phyloP scores from a whole-genome alignment of 64 coral and sea anemone species.

The Cladopsammia gracilis region DNA sequence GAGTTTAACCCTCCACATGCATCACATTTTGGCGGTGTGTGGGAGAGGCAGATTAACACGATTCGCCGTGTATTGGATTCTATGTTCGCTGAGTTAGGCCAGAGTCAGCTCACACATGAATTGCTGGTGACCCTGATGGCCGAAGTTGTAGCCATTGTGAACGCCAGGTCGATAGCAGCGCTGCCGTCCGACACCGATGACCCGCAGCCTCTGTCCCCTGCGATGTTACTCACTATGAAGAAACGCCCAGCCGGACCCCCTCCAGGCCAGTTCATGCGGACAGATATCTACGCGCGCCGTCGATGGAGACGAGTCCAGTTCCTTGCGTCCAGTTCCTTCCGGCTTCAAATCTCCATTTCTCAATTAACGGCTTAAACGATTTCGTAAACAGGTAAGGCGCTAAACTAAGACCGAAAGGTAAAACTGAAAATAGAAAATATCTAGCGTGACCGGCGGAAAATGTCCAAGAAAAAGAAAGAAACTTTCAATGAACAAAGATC shows the following conservation, averaged over 20 bases:
- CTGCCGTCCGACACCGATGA: constrained; percentile 35
- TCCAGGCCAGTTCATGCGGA: constrained; percentile 29
- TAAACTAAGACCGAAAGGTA: too few species aligned
- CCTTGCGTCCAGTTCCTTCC: too few species aligned
- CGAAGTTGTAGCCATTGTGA: constrained; percentile 38
- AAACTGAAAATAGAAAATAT: too few species aligned
- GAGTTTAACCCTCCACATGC: constrained; percentile 54
- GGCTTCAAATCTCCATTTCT: too few species aligned
- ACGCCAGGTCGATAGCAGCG: constrained; percentile 49
- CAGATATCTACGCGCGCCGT: constrained; percentile 26
- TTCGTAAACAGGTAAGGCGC: too few species aligned
- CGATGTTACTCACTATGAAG: constrained; percentile 66
- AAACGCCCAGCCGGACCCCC: constrained; percentile 43
- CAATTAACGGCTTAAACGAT: too few species aligned
- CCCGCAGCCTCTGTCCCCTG: constrained; percentile 49
- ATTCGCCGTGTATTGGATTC: constrained; percentile 33
- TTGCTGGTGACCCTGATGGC: constrained; percentile 51
- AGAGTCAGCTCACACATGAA: constrained; percentile 31
- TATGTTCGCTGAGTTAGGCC: constrained; percentile 38
- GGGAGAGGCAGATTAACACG: constrained; percentile 63
- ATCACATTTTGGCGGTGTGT: constrained; percentile 41
- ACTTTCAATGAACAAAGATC: too few species aligned
- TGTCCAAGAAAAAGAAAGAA: too few species aligned
- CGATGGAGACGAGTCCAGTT: constrained; percentile 65
- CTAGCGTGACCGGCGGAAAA: too few species aligned